Percentiles rank a stretch among this genome's conserved stretches.
Conservation (phyloP, 2,888 invertebrate genomes). For the Andricus curvator region DNA sequence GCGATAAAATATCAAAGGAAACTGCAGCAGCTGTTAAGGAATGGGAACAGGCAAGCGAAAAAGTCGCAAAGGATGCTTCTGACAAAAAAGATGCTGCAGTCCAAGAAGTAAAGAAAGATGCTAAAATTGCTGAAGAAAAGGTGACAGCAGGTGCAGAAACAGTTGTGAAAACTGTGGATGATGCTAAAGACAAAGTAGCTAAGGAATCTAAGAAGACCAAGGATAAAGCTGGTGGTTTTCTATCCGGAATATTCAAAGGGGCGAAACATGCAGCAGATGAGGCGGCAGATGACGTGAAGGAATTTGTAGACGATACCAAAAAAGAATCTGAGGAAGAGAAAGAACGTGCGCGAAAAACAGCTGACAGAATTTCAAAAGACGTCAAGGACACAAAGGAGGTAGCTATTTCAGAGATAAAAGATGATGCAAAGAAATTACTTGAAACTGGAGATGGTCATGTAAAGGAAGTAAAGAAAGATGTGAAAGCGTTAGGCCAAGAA, state of each 20-base stretch:
- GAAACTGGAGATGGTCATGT: slow-evolving; percentile 54
- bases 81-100: slow-evolving; percentile 55
- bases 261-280: slow-evolving; percentile 62
- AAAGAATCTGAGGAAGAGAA: neutral
- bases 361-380: neutral
- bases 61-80: slow-evolving; percentile 21
- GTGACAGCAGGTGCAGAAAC: neutral
- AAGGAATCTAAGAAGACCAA: slow-evolving; percentile 62
- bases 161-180: slow-evolving; percentile 37
- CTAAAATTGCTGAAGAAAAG: slow-evolving; percentile 76
- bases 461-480: slow-evolving; percentile 42
- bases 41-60: slow-evolving; percentile 25
- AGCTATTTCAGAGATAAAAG: slow-evolving; percentile 10
- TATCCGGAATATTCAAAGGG: slow-evolving; percentile 65
- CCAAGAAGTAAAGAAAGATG: slow-evolving; percentile 69
- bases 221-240: slow-evolving; percentile 63
- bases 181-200: slow-evolving; percentile 49
- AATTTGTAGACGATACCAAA: slow-evolving; percentile 6
- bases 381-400: neutral
- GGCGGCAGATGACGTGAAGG: slow-evolving; percentile 49
- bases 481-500: slow-evolving; percentile 48
- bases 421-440: slow-evolving; percentile 48
- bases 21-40: slow-evolving; percentile 12
- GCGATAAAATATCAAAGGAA: slow-evolving; percentile 35
- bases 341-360: neutral